Evolutionary conservation across 1,140 invertebrate genomes (phyloP), one percentile per base, ranked within the genome.

Genomic region (Drepana arcuata): DNA sequence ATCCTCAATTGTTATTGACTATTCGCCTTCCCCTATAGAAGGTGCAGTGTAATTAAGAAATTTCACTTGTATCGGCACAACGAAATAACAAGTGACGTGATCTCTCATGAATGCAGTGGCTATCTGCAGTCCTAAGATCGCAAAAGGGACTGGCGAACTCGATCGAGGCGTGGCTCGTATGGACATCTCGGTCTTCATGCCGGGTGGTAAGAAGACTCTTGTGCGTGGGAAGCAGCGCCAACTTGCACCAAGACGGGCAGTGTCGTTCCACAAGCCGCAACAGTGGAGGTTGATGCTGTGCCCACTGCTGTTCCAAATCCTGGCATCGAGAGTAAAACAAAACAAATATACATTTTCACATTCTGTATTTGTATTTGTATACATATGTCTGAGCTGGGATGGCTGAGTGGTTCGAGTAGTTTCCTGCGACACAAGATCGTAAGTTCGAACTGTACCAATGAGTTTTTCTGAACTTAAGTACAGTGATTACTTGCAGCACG

Each of bases 21-120:
- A n/a, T 38, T 32, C 39, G 9, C 26, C 29, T 40, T 59, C 48
- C 10, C 7, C 16, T 6, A 15, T 2, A 23, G 7, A 18, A 23
- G 27, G 37, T 1, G 38, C 18, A 5, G 4, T 21, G 36, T 67
- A 67, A 31, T 67, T 74, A 6, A 58, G 32, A 44, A 74, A 75
- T 21, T 50, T 54, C 0, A 64, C 63, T 10, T 45, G 15, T 10
- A 75, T 45, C 0, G 71, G 69, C 16, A 79, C 52, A 3, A 50
- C 31, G 34, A 70, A 70, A 21, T 64, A 64, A 3, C 54, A 65
- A 1, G 59, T 57, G 2, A 69, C 55, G 18, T 46, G 40, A 31
- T 75, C 74, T 24, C 70, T 54, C 27, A 59, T 58, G 34, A 71
- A 48, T 13, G 53, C 49, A 2, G 66, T 54, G n/a, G 64, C 65